Evolutionary conservation across 2,888 invertebrate species (phyloP).

Genomic region (Matsumyia berberina): DNA sequence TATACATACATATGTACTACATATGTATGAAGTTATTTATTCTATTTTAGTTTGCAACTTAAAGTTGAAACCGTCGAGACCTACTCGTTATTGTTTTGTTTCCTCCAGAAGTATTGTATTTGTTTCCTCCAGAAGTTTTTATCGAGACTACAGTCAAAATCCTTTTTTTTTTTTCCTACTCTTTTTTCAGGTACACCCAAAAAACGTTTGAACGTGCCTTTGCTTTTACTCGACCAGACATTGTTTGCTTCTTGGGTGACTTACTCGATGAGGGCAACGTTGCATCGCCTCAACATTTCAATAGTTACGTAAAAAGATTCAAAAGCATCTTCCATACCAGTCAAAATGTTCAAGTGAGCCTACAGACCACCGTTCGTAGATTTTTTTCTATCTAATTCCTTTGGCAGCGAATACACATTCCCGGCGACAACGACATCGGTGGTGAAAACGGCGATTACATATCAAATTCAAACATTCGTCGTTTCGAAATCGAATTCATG

Average conservation of each 20-base stretch:
- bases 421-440: slow-evolving; percentile 99
- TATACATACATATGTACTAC: too few species aligned
- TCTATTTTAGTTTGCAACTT: too few species aligned
- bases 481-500: slow-evolving; percentile 91
- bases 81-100: too few species aligned
- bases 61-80: too few species aligned
- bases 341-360: slow-evolving; percentile 79
- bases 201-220: slow-evolving; percentile 91
- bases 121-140: too few species aligned
- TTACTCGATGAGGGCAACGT: slow-evolving; percentile 97
- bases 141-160: too few species aligned
- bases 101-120: too few species aligned
- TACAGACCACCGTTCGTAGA: neutral
- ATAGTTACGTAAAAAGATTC: slow-evolving; percentile 90
- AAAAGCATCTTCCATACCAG: slow-evolving; percentile 85
- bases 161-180: neutral
- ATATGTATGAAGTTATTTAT: too few species aligned
- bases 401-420: slow-evolving; percentile 91
- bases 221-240: slow-evolving; percentile 90
- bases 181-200: slow-evolving; percentile 87
- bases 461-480: slow-evolving; percentile 87
- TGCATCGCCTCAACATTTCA: slow-evolving; percentile 89
- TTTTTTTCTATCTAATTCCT: neutral
- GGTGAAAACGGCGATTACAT: slow-evolving; percentile 92
- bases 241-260: slow-evolving; percentile 96